Conservation (phyloP, 2,888 invertebrate species). For the Agrilus mali region DNA sequence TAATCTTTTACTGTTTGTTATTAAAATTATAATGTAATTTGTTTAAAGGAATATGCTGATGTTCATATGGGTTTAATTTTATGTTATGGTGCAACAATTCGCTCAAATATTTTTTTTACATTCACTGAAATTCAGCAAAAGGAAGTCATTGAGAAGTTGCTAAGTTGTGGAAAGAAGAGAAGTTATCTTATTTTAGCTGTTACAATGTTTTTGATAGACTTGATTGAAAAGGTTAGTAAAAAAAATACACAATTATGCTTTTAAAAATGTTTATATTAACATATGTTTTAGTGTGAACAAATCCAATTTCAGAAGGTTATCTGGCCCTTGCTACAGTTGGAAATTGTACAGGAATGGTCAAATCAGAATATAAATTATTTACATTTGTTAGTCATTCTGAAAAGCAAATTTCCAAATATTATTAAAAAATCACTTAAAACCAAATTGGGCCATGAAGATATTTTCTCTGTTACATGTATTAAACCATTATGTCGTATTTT, state of each 20-base stretch:
- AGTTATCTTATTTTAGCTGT: constrained; percentile 49
- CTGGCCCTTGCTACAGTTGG: constrained; percentile 47
- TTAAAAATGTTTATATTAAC: background rate
- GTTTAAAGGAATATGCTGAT: constrained; percentile 58
- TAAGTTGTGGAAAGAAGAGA: constrained; percentile 46
- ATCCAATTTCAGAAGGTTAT: constrained; percentile 39
- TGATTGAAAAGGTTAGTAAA: constrained; percentile 39
- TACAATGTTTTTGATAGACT: constrained; percentile 47
- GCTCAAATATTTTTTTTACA: constrained; percentile 45
- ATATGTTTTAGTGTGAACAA: background rate
- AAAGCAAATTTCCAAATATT: constrained; percentile 36
- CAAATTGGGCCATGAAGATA: constrained; percentile 40
- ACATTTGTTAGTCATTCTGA: constrained; percentile 41
- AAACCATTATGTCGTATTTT: constrained; percentile 43
- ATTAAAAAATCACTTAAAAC: constrained; percentile 42
- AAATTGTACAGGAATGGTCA: constrained; percentile 47
- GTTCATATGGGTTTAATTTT: constrained; percentile 58
- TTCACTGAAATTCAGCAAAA: constrained; percentile 38
- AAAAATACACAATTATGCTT: background rate
- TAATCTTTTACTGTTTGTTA: background rate
- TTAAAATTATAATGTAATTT: background rate
- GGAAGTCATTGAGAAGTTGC: constrained; percentile 33
- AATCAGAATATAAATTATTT: constrained; percentile 54
- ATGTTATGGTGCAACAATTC: constrained; percentile 55
- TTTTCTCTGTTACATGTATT: constrained; percentile 46